A percentile compares a stretch with the other conserved stretches of the same genome.
Conservation (phyloP, 2,113 vertebrate genomes). For the Lonchura striata region DNA sequence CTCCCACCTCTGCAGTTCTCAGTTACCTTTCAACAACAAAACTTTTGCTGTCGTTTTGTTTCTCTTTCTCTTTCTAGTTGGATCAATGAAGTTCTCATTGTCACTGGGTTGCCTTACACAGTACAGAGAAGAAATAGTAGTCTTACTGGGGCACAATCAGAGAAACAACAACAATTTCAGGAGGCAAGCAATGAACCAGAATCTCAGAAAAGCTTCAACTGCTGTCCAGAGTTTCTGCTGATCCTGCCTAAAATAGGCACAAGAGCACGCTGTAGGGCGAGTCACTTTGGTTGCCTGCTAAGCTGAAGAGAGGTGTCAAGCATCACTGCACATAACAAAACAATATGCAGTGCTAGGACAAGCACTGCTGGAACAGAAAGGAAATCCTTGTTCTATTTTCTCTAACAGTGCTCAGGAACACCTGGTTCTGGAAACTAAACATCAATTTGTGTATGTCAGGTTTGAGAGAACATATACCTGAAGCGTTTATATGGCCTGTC, state of each 20-base stretch:
- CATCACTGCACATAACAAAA: not conserved
- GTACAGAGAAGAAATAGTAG: not conserved
- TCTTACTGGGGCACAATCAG: not conserved
- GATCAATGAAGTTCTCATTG: not conserved
- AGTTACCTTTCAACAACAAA: not conserved
- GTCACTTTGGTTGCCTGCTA: not conserved
- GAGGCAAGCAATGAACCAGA: not conserved
- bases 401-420: not conserved
- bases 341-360: not conserved
- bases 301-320: not conserved
- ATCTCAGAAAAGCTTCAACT: not conserved
- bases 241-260: not conserved
- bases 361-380: not conserved
- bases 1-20: not conserved
- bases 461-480: not conserved
- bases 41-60: not conserved
- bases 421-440: not conserved
- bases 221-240: not conserved
- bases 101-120: not conserved
- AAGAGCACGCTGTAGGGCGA: not conserved
- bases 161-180: not conserved
- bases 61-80: not conserved
- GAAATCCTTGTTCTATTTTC: not conserved
- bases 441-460: not conserved
- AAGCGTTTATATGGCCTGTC: not conserved